Evolutionary conservation across 1,140 invertebrate genomes (phyloP).

Genomic region (Ylistrum balloti): DNA sequence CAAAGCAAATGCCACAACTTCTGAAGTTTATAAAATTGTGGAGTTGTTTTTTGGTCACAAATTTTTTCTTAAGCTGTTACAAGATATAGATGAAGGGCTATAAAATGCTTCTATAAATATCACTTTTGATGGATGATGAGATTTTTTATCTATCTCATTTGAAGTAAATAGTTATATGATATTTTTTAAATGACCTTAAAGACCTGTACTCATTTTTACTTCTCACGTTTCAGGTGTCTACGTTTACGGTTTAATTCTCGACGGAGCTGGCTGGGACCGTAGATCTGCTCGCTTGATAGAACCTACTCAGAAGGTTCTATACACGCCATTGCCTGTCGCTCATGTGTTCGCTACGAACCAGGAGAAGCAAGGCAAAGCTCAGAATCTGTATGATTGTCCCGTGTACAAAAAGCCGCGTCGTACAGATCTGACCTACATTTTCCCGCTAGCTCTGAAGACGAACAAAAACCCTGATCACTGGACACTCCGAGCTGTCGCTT

Average conservation of each 20-base stretch:
- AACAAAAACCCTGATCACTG: conserved; percentile 82
- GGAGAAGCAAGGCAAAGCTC: conserved; percentile 87
- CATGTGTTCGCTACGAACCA: conserved; percentile 98
- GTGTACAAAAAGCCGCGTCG: conserved; percentile 97
- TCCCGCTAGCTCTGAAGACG: conserved; percentile 94
- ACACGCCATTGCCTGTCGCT: conserved; percentile 81
- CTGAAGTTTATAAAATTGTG: too few relatives aligned
- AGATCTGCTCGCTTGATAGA: conserved; percentile 79
- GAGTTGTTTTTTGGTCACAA: too few relatives aligned
- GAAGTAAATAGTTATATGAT: conserved; percentile 1
- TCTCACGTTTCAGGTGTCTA: conserved; percentile 78
- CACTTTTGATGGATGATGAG: too few relatives aligned
- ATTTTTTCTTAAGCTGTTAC: too few relatives aligned
- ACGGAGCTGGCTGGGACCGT: conserved; percentile 82
- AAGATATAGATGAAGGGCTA: too few relatives aligned
- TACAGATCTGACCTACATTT: conserved; percentile 97
- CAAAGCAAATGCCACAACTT: too few relatives aligned
- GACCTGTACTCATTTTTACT: background rate
- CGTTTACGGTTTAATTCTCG: conserved; percentile 80
- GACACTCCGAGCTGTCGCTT: conserved; percentile 94
- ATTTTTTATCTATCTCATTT: conserved; percentile 8
- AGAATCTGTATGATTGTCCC: conserved; percentile 96
- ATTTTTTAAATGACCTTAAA: background rate
- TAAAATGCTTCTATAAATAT: too few relatives aligned
- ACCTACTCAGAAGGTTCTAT: conserved; percentile 81